Evolutionary conservation across 2,888 invertebrate genomes (phyloP).

Genomic region (Ernsta delagoae): DNA sequence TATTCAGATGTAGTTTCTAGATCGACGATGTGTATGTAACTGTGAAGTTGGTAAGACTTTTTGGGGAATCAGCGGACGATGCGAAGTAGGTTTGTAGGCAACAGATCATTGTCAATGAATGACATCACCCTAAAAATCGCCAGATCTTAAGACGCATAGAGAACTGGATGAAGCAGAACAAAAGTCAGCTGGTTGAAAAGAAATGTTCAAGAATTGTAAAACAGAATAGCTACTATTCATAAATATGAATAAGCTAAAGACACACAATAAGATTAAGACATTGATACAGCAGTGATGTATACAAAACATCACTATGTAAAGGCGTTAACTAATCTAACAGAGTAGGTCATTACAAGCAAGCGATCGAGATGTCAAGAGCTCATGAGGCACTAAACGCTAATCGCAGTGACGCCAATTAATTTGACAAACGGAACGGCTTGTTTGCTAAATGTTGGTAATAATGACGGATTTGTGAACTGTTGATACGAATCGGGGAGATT

Average conservation of each 20-base stretch:
- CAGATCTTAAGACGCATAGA: no score
- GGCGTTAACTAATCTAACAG: conserved; percentile 7
- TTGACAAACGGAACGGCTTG: conserved; percentile 15
- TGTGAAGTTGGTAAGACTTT: not conserved
- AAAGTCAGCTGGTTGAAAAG: no score
- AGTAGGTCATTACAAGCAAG: conserved; percentile 15
- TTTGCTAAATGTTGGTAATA: not conserved
- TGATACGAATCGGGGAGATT: not conserved
- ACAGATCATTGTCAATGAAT: no score
- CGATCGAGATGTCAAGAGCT: conserved; percentile 22
- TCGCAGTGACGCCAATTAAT: conserved; percentile 26
- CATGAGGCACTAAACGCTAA: conserved; percentile 32
- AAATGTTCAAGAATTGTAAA: no score
- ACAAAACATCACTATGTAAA: not conserved
- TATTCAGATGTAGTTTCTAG: not conserved
- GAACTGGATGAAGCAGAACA: no score
- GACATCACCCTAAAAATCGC: no score
- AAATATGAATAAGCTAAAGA: no score
- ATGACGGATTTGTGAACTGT: not conserved
- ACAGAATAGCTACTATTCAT: no score
- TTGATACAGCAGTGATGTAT: no score
- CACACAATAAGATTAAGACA: no score
- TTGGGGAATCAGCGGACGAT: no score
- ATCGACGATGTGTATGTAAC: not conserved
- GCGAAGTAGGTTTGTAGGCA: no score